phyloP scores from a whole-genome alignment of 2,797 vertebrate genomes.

The Amblyraja radiata region DNA sequence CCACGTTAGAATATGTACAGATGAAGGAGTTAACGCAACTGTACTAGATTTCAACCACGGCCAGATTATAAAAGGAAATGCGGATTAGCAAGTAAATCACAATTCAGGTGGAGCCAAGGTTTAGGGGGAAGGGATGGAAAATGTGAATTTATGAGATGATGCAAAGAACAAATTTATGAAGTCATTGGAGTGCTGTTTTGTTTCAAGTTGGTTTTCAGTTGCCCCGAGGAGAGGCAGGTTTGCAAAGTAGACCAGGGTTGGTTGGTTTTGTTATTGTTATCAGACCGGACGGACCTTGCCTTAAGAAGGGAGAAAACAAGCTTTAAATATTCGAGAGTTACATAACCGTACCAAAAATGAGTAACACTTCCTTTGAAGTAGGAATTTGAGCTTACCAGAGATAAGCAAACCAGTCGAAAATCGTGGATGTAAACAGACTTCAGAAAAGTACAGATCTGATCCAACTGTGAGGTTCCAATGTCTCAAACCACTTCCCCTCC shows the following conservation, averaged over 20 bases:
- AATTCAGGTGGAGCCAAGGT: not conserved
- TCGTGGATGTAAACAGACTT: constrained; percentile 30
- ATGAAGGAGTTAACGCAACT: not conserved
- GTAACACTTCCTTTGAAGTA: constrained; percentile 17
- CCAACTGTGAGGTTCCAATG: constrained; percentile 29
- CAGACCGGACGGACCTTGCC: not conserved
- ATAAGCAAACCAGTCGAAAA: not conserved
- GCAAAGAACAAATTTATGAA: not conserved
- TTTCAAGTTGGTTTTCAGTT: not conserved
- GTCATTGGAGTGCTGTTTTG: too few relatives aligned
- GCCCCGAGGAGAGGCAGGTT: not conserved
- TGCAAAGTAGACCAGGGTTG: not conserved
- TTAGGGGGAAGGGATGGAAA: not conserved
- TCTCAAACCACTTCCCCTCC: constrained; percentile 38
- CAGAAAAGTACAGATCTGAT: constrained; percentile 27
- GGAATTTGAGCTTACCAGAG: not conserved
- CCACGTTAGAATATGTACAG: not conserved
- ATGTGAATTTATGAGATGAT: not conserved
- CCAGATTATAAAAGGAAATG: not conserved
- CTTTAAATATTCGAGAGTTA: constrained; percentile 16
- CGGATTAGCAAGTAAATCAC: not conserved
- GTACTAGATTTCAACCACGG: not conserved
- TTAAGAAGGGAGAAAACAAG: not conserved
- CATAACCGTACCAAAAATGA: not conserved
- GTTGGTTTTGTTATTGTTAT: not conserved